Conservation (phyloP, 2,888 invertebrate genomes). For the Saturnia pavonia region DNA sequence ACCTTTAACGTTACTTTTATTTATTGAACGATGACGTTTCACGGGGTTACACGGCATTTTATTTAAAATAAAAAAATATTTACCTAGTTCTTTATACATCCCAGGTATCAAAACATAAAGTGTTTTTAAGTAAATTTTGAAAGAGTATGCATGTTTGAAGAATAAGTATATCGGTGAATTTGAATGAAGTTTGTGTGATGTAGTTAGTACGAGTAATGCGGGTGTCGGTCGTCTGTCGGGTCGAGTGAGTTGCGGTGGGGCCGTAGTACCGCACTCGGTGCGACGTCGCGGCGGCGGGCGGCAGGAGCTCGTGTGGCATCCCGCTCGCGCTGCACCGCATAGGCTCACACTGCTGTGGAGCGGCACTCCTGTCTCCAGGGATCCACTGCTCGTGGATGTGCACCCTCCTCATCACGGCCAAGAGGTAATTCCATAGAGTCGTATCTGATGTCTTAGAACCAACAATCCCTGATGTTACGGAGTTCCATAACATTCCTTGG, state of each 20-base stretch:
- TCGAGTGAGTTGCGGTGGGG: conserved; percentile 90
- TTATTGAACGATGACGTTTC: too few relatives aligned
- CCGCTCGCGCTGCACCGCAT: conserved; percentile 93
- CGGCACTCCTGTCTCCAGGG: conserved; percentile 85
- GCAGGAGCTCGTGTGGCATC: conserved; percentile 94
- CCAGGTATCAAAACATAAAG: too few relatives aligned
- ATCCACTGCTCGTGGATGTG: conserved; percentile 81
- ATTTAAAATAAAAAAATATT: too few relatives aligned
- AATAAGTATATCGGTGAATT: neutral
- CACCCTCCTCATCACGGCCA: conserved; percentile 86
- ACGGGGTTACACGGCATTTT: too few relatives aligned
- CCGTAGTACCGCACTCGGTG: conserved; percentile 91
- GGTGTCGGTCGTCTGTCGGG: conserved; percentile 93
- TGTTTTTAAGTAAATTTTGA: too few relatives aligned
- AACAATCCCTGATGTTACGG: too few relatives aligned
- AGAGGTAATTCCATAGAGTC: conserved; percentile 66
- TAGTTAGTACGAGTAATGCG: conserved; percentile 89
- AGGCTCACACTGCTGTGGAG: conserved; percentile 93
- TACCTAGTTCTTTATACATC: too few relatives aligned
- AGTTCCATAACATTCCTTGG: too few relatives aligned
- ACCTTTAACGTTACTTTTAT: too few relatives aligned
- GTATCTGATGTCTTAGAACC: too few relatives aligned
- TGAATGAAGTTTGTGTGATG: neutral
- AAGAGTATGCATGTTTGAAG: too few relatives aligned
- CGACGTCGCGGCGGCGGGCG: conserved; percentile 86